phyloP scores from a whole-genome alignment of 2,888 invertebrate species.

The Myopa testacea region DNA sequence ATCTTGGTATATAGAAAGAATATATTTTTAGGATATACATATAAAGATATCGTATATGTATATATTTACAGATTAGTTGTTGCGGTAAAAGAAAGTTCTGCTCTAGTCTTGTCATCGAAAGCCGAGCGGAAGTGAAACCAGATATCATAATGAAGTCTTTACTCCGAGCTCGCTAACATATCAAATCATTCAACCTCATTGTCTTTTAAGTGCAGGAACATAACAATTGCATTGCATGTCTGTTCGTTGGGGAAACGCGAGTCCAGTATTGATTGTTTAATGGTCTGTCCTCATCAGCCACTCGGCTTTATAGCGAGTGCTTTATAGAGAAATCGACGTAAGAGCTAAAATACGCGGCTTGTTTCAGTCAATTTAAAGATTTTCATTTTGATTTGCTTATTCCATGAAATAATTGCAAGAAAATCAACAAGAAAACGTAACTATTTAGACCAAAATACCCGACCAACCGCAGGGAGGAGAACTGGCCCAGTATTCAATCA shows the following conservation, averaged over 20 bases:
- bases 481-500: too few relatives aligned
- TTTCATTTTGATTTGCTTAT: too few relatives aligned
- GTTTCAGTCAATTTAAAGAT: too few relatives aligned
- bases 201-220: constrained; percentile 5
- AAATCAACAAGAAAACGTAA: too few relatives aligned
- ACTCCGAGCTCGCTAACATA: neutral
- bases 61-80: too few relatives aligned
- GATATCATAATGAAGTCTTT: constrained; percentile 54
- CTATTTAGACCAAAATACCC: too few relatives aligned
- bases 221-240: constrained; percentile 14
- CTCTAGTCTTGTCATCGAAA: neutral
- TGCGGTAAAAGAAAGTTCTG: neutral
- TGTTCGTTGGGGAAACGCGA: neutral
- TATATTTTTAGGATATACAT: too few relatives aligned
- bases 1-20: too few relatives aligned
- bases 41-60: too few relatives aligned
- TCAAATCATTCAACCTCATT: neutral
- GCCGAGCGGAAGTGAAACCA: constrained; percentile 65
- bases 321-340: neutral
- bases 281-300: neutral
- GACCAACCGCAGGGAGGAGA: too few relatives aligned
- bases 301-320: neutral
- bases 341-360: neutral
- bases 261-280: constrained; percentile 6
- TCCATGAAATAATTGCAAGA: too few relatives aligned